phyloP scores from a whole-genome alignment of 2,888 invertebrate species.

The Drosophila kuntzei region DNA sequence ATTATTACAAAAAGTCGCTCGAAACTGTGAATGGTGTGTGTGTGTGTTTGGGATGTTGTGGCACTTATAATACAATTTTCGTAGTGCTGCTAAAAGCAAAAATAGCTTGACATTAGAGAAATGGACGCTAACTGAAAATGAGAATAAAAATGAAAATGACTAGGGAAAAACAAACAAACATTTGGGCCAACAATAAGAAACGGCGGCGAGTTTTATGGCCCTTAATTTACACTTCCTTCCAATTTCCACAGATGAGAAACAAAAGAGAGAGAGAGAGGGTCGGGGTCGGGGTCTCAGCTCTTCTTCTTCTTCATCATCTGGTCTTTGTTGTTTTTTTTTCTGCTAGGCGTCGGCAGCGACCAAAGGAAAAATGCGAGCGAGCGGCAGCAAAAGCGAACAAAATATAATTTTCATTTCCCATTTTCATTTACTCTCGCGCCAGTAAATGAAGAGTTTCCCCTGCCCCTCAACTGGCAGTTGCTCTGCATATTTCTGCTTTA shows the following conservation, averaged over 20 bases:
- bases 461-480: conserved; percentile 6
- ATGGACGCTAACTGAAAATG: conserved; percentile 47
- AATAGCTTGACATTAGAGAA: conserved; percentile 69
- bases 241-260: conserved; percentile 25
- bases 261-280: conserved; percentile 21
- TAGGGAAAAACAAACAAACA: conserved; percentile 45
- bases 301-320: neutral
- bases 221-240: conserved; percentile 79
- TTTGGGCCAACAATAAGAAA: conserved; percentile 19
- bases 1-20: conserved; percentile 54
- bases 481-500: conserved; percentile 61
- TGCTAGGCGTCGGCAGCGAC: conserved; percentile 39
- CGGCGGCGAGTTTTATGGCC: conserved; percentile 63
- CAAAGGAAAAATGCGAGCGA: conserved; percentile 43
- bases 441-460: neutral
- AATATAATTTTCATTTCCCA: conserved; percentile 80
- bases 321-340: conserved; percentile 9
- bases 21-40: conserved; percentile 8
- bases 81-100: conserved; percentile 75
- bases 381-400: conserved; percentile 63
- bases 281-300: neutral
- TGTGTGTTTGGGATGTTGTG: conserved; percentile 31
- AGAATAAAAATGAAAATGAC: conserved; percentile 44
- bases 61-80: conserved; percentile 72
- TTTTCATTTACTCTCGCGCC: conserved; percentile 37